A percentile compares a stretch with the other conserved stretches of the same genome.
These are phyloP conservation scores for Limnothrissa miodon DNA, from an alignment of 2,113 vertebrate species.

Conservation along the genomic window DNA sequence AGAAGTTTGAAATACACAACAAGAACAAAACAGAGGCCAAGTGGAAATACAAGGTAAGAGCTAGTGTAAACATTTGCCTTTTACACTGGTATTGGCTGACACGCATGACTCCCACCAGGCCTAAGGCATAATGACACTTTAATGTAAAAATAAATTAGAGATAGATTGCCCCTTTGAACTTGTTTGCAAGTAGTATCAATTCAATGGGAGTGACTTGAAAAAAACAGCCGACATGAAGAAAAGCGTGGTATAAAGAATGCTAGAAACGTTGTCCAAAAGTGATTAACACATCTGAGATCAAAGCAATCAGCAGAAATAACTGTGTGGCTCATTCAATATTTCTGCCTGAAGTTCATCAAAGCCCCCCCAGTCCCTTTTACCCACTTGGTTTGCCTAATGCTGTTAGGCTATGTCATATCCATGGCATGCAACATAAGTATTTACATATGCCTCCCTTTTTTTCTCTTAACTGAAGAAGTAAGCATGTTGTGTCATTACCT, in stretches of 20 bases:
- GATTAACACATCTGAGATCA: conserved; percentile 60
- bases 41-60: conserved; percentile 97
- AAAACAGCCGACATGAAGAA: not conserved
- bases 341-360: conserved; percentile 60
- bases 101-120: not conserved
- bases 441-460: conserved; percentile 60
- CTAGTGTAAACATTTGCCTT: not conserved
- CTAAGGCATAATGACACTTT: conserved; percentile 38
- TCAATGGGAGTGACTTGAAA: conserved; percentile 31
- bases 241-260: conserved; percentile 20
- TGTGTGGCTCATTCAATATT: conserved; percentile 54
- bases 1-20: conserved; percentile 91
- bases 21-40: conserved; percentile 97
- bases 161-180: conserved; percentile 30
- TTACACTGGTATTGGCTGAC: not conserved
- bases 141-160: conserved; percentile 32
- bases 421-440: conserved; percentile 54
- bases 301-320: conserved; percentile 58
- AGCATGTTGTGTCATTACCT: conserved; percentile 52
- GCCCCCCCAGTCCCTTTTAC: conserved; percentile 46
- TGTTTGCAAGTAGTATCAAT: conserved; percentile 37
- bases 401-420: conserved; percentile 55
- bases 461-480: conserved; percentile 30
- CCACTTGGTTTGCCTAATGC: conserved; percentile 57
- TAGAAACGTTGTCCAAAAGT: conserved; percentile 42